Conservation (phyloP, 2,113 vertebrate genomes). For the Ginglymostoma cirratum region DNA sequence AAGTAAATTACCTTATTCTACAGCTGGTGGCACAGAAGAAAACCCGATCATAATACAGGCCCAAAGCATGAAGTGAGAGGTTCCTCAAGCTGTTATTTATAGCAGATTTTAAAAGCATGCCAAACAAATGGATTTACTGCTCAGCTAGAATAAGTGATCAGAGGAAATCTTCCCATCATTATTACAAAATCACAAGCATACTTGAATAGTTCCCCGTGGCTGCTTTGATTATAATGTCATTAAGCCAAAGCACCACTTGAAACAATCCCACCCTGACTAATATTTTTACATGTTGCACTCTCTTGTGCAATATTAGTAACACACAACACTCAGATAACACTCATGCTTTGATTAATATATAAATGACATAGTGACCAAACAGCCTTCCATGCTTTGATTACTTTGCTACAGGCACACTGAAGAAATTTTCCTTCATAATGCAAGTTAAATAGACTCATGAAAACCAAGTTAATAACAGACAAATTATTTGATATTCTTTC, state of each 20-base stretch:
- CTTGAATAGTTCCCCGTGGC: neutral
- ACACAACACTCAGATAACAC: neutral
- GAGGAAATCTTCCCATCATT: neutral
- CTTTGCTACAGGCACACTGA: neutral
- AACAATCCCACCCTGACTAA: neutral
- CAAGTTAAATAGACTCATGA: neutral
- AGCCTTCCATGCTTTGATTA: neutral
- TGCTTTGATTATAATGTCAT: slow-evolving; percentile 4
- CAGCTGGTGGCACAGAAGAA: neutral
- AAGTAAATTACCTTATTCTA: neutral
- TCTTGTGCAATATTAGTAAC: neutral
- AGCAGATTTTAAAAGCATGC: neutral
- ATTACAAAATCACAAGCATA: neutral
- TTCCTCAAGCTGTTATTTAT: neutral
- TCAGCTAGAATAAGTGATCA: neutral
- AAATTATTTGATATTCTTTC: neutral
- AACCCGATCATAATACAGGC: neutral
- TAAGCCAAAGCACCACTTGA: neutral
- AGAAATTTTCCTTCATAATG: too few species aligned
- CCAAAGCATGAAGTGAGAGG: neutral
- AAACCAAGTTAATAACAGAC: neutral
- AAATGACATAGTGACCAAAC: neutral
- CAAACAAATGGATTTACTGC: neutral
- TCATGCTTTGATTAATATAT: neutral
- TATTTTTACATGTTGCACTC: neutral